Conservation (phyloP, 2,113 vertebrate genomes). For the Uropsilus gracilis region DNA sequence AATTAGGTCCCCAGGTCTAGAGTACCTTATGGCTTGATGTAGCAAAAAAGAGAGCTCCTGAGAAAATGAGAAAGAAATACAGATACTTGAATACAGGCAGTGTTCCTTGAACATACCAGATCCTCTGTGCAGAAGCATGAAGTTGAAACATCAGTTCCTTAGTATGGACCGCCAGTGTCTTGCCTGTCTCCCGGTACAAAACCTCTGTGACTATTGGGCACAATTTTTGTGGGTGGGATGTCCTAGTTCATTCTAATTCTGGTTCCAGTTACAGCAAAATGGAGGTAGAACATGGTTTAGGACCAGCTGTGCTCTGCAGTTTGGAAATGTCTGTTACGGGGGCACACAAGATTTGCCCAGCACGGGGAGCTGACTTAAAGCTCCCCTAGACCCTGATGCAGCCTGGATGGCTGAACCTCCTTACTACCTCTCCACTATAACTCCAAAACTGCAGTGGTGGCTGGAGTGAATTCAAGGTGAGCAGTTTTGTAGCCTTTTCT, state of each 20-base stretch:
- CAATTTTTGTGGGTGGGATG: too few species aligned
- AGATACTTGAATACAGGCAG: neutral
- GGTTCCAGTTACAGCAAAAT: neutral
- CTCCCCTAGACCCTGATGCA: neutral
- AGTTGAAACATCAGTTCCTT: neutral
- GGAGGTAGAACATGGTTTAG: neutral
- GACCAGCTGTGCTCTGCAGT: neutral
- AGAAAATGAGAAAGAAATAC: neutral
- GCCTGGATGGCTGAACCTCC: neutral
- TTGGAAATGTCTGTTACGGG: neutral
- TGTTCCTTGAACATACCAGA: neutral
- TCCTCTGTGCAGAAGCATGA: neutral
- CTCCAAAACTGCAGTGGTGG: neutral
- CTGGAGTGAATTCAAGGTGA: neutral
- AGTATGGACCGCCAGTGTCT: neutral
- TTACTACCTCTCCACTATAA: neutral
- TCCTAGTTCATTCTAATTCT: neutral
- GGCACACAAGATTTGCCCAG: neutral
- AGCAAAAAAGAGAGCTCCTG: neutral
- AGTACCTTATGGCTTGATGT: neutral
- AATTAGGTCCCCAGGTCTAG: neutral
- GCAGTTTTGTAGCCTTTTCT: neutral
- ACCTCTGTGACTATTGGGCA: neutral
- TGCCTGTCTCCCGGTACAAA: neutral
- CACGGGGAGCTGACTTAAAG: too few species aligned